Evolutionary conservation across 2,888 invertebrate species (phyloP).

Genomic region (Tuberolachnus salignus): DNA sequence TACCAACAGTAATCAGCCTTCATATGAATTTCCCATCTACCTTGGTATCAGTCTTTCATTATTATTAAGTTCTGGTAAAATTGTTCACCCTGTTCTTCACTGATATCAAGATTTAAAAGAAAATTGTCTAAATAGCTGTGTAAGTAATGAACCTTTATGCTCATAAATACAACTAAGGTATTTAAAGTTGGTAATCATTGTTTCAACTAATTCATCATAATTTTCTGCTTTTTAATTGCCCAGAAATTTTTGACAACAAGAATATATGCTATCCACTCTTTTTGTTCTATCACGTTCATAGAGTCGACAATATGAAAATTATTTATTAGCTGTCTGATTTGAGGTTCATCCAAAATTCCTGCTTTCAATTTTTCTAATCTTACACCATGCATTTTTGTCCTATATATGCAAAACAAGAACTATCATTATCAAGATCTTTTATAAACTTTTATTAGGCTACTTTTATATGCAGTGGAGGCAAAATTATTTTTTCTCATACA

Average conservation of each 20-base stretch:
- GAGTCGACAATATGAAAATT: too few species aligned
- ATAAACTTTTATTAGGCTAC: too few species aligned
- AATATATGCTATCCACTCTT: not conserved
- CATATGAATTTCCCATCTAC: constrained; percentile 43
- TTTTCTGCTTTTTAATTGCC: not conserved
- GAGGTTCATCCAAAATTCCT: too few species aligned
- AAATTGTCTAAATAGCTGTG: not conserved
- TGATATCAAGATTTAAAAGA: not conserved
- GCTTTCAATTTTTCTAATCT: too few species aligned
- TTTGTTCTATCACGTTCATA: too few species aligned
- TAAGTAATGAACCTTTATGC: not conserved
- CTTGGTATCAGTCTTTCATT: constrained; percentile 46
- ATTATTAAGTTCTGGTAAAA: not conserved
- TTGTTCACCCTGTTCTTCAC: too few species aligned
- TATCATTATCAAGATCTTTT: too few species aligned
- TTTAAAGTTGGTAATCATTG: not conserved
- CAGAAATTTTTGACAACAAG: not conserved
- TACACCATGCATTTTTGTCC: too few species aligned
- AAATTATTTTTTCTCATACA: too few species aligned
- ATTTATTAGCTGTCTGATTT: too few species aligned
- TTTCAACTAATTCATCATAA: not conserved
- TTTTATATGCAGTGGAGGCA: too few species aligned
- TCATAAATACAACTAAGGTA: not conserved
- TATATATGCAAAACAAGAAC: too few species aligned
- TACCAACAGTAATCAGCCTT: constrained; percentile 46